phyloP scores from a whole-genome alignment of 2,113 vertebrate species.

The Chaetorhynchus papuensis region DNA sequence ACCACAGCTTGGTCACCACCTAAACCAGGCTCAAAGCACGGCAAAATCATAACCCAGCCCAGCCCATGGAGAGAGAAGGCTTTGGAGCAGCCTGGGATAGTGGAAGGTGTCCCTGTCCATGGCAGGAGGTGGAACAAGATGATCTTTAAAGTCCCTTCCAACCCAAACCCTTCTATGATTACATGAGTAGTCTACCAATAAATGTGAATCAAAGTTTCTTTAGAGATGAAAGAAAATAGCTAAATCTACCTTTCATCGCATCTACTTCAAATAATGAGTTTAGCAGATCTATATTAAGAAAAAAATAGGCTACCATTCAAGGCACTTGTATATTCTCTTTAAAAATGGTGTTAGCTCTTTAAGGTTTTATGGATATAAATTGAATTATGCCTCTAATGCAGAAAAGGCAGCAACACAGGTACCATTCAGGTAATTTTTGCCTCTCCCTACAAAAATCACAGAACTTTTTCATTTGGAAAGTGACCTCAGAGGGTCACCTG shows the following conservation, averaged over 20 bases:
- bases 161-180: not conserved
- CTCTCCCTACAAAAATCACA: not conserved
- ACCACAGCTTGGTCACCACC: fast-evolving
- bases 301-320: not conserved
- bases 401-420: not conserved
- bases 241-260: not conserved
- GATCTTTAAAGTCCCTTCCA: not conserved
- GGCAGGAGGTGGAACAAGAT: no score
- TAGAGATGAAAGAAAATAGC: not conserved
- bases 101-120: no score
- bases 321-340: not conserved
- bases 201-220: not conserved
- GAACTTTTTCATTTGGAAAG: not conserved
- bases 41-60: not conserved
- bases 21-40: fast-evolving
- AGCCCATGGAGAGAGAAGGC: not conserved
- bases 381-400: not conserved
- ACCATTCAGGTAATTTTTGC: not conserved
- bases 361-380: not conserved
- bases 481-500: not conserved
- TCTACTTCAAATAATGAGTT: not conserved
- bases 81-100: not conserved
- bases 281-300: not conserved
- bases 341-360: not conserved
- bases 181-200: not conserved